Conservation (phyloP, 2,113 vertebrate species). For the Antechinus stuartii region DNA sequence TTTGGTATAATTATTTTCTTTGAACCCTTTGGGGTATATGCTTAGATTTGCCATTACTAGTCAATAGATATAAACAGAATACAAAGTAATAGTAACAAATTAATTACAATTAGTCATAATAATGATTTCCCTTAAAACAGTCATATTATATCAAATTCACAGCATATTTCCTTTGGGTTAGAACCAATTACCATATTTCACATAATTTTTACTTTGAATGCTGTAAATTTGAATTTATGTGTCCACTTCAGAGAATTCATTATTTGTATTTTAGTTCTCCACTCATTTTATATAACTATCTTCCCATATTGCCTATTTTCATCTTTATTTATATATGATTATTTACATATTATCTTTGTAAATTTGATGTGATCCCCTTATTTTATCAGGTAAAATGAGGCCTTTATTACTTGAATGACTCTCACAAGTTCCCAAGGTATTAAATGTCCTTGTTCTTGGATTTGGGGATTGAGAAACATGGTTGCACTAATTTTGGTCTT, state of each 20-base stretch:
- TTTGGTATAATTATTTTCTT: not conserved
- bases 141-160: not conserved
- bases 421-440: not conserved
- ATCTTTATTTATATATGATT: not conserved
- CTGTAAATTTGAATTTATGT: not conserved
- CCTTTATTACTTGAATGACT: not conserved
- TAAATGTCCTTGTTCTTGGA: not conserved
- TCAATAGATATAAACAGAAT: not conserved
- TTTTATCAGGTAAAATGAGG: not conserved
- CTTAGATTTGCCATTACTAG: not conserved
- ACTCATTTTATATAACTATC: not conserved
- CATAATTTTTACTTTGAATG: not conserved
- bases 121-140: not conserved
- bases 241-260: not conserved
- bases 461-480: not conserved
- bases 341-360: not conserved
- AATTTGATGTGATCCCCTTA: not conserved
- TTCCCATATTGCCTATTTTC: not conserved
- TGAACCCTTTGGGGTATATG: not conserved
- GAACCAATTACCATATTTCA: not conserved
- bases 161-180: not conserved
- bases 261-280: not conserved
- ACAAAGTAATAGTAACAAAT: not conserved
- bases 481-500: not conserved
- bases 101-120: not conserved